Percentiles rank a stretch among this genome's conserved stretches.
These are phyloP conservation scores for Beris chalybata DNA, from an alignment of 2,888 invertebrate species.

Conservation along the genomic window DNA sequence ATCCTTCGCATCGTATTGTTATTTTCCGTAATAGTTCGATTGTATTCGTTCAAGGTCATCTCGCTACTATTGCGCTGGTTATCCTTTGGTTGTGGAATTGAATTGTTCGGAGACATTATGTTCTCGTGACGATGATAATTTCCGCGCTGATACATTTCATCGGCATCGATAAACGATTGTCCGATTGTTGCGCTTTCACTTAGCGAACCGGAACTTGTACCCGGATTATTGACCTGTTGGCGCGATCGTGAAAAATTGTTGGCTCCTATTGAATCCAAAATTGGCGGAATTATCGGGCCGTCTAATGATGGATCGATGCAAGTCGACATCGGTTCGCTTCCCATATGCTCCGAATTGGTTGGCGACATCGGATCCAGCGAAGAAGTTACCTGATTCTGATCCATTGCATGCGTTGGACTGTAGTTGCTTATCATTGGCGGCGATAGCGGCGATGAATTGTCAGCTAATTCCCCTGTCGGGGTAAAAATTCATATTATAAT, in stretches of 20 bases:
- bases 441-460: constrained; percentile 53
- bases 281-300: constrained; percentile 45
- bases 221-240: constrained; percentile 26
- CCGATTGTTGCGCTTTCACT: constrained; percentile 20
- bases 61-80: constrained; percentile 50
- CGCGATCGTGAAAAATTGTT: constrained; percentile 32
- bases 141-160: constrained; percentile 38
- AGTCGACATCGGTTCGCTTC: constrained; percentile 42
- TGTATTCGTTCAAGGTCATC: constrained; percentile 55
- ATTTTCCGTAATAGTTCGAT: constrained; percentile 46
- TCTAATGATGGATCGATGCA: constrained; percentile 48
- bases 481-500: not conserved
- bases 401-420: constrained; percentile 50
- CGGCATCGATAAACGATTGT: constrained; percentile 32
- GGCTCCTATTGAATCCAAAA: constrained; percentile 41
- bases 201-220: not conserved
- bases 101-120: constrained; percentile 41
- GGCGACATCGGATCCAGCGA: constrained; percentile 48
- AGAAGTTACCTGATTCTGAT: constrained; percentile 50
- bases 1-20: constrained; percentile 48
- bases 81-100: constrained; percentile 39
- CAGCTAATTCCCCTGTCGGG: constrained; percentile 51
- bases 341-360: constrained; percentile 46
- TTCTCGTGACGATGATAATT: constrained; percentile 42
- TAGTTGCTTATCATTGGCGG: constrained; percentile 51